Conservation (phyloP, 2,888 invertebrate genomes). For the Eristalis pertinax region DNA sequence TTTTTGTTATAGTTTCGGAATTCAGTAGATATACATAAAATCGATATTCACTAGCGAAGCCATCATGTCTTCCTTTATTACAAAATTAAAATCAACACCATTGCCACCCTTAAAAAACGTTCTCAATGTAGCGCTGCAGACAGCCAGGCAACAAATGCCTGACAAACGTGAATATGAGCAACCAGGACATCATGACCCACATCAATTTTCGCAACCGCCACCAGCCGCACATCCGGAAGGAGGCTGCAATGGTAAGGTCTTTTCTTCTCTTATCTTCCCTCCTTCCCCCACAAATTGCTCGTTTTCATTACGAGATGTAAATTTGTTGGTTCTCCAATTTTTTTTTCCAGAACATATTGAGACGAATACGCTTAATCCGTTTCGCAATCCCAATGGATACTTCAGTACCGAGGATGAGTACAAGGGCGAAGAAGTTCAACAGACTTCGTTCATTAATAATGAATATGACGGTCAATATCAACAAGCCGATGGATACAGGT, state of each 20-base stretch:
- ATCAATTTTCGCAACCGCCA: slow-evolving; percentile 41
- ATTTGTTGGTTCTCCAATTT: background rate
- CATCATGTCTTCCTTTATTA: slow-evolving; percentile 82
- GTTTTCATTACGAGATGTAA: background rate
- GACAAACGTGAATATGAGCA: slow-evolving; percentile 83
- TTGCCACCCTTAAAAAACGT: slow-evolving; percentile 89
- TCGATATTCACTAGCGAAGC: slow-evolving; percentile 77
- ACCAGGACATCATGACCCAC: slow-evolving; percentile 74
- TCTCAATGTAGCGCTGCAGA: slow-evolving; percentile 91
- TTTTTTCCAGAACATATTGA: slow-evolving; percentile 70
- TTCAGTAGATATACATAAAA: slow-evolving; percentile 74
- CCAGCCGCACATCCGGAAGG: slow-evolving; percentile 41
- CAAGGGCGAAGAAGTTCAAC: slow-evolving; percentile 78
- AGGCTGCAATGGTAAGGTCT: slow-evolving; percentile 43
- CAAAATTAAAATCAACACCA: slow-evolving; percentile 84
- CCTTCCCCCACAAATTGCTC: background rate
- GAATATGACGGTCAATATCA: slow-evolving; percentile 81
- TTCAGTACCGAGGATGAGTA: slow-evolving; percentile 75
- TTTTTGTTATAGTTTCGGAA: slow-evolving; percentile 54
- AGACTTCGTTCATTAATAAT: slow-evolving; percentile 79
- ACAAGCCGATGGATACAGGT: slow-evolving; percentile 80
- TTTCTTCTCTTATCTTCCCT: background rate
- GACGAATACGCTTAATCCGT: slow-evolving; percentile 81
- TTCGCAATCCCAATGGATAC: slow-evolving; percentile 79
- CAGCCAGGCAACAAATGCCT: slow-evolving; percentile 89